Evolutionary conservation across 2,888 invertebrate genomes (phyloP).

Genomic region (Caenorhabditis afra): DNA sequence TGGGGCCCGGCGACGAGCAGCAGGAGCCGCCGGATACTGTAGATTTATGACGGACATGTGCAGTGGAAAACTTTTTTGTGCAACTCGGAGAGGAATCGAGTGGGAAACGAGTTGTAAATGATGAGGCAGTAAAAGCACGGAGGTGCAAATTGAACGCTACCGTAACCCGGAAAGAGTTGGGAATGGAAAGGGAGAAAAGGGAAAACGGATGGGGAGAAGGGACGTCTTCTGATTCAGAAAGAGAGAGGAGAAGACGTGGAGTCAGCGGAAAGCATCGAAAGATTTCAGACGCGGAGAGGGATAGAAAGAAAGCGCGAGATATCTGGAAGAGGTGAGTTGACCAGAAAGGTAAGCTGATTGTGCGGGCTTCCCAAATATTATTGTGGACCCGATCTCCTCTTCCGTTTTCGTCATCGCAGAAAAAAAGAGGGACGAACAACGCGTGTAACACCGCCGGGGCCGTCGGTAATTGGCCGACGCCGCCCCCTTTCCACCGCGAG

Average conservation of each 20-base stretch:
- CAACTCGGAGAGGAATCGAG: conserved; percentile 2
- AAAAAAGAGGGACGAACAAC: conserved; percentile 38
- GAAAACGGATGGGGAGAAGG: not conserved
- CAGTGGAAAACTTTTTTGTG: conserved; percentile 39
- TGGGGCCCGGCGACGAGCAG: not conserved
- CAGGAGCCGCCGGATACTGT: conserved; percentile 26
- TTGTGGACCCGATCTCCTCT: conserved; percentile 26
- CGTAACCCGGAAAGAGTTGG: conserved; percentile 7
- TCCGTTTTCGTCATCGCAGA: conserved; percentile 47
- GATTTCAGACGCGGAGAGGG: too few species aligned
- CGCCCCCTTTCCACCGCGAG: conserved; percentile 33
- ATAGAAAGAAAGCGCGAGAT: not conserved
- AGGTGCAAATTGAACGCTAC: conserved; percentile 15
- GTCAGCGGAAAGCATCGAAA: too few species aligned
- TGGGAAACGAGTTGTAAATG: conserved; percentile 37
- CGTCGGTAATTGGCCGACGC: conserved; percentile 46
- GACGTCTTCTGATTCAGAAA: not conserved
- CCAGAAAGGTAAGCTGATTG: conserved; percentile 15
- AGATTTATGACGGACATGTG: conserved; percentile 59
- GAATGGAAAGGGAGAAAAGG: not conserved
- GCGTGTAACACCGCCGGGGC: not conserved
- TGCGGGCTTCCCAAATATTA: conserved; percentile 13
- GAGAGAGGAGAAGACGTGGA: not conserved
- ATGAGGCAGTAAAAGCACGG: conserved; percentile 28
- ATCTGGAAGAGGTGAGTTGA: not conserved